phyloP scores from a whole-genome alignment of 2,113 vertebrate species.

The Megaptera novaeangliae region DNA sequence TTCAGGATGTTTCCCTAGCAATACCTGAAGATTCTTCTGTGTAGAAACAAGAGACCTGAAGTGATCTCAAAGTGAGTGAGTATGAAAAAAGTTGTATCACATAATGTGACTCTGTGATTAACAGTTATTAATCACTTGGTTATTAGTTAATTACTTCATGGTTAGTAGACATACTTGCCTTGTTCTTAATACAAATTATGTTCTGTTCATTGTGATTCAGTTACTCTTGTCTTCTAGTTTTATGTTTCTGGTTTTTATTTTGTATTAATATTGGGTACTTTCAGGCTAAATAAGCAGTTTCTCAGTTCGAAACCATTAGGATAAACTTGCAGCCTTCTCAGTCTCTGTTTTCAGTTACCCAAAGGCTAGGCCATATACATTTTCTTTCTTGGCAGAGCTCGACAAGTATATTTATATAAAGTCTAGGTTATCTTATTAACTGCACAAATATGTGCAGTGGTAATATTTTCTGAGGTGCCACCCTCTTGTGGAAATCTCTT shows the following conservation, averaged over 20 bases:
- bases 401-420: not conserved
- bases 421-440: not conserved
- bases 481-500: not conserved
- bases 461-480: not conserved
- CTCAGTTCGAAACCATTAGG: not conserved
- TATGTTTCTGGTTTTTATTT: not conserved
- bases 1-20: not conserved
- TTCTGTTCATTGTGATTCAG: not conserved
- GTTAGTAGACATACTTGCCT: not conserved
- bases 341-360: not conserved
- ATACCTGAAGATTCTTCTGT: not conserved
- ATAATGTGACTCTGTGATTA: not conserved
- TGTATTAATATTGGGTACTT: not conserved
- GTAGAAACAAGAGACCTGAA: not conserved
- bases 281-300: not conserved
- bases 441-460: not conserved
- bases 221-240: not conserved
- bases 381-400: not conserved
- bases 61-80: not conserved
- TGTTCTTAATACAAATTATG: not conserved
- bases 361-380: not conserved
- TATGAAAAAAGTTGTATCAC: not conserved
- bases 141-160: not conserved
- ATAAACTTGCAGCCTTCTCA: not conserved
- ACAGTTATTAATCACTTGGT: not conserved